Base-by-base conservation (phyloP, 2,888 invertebrate genomes). In the Plagodis pulveraria region DNA sequence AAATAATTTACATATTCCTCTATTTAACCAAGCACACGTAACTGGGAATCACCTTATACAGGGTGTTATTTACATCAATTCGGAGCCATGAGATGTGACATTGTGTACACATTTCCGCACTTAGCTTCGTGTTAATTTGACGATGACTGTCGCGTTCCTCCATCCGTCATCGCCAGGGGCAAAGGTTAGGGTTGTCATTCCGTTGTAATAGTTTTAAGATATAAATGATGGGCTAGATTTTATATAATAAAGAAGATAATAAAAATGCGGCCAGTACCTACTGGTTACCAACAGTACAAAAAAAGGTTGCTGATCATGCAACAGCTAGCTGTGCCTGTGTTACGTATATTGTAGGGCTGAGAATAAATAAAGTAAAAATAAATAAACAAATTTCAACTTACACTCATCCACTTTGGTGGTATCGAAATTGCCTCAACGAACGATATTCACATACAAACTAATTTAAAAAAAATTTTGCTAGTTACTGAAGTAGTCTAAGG, bases 61-160 rank as follows among this genome's bases (percentile, higher is more conserved):
- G 56, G 55, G 55, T 57, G 60, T 77, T 82, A 79, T 80, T 80
- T 74, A 76, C 80, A 76, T 76, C 77, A 76, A 78, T 76, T 74
- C 64, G 65, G 69, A 71, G 71, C 72, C 76, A 70, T 67, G 73
- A 69, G 71, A 65, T 66, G 78, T 80, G 80, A 77, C 76, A 81
- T 76, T 81, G 81, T 84, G 81, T 89, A 90, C 90, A 91, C 84
- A 91, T 79, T 89, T 89, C 85, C 81, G 89, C 91, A 91, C 91
- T 91, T 88, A 89, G 84, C 79, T 70, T 65, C 76, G 78, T 85
- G 89, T 89, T 89, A 88, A 91, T 90, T 89, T 88, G 85, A 74
- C 86, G 83, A 89, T 90, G 89, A 89, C 86, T 87, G 84, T 84
- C 87, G 78, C 82, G 71, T 63, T 64, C 78, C 77, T 78, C 80